A percentile compares a stretch with the other conserved stretches of the same genome.
Conservation (phyloP, 2,797 vertebrate species). For the Podarcis siculus region DNA sequence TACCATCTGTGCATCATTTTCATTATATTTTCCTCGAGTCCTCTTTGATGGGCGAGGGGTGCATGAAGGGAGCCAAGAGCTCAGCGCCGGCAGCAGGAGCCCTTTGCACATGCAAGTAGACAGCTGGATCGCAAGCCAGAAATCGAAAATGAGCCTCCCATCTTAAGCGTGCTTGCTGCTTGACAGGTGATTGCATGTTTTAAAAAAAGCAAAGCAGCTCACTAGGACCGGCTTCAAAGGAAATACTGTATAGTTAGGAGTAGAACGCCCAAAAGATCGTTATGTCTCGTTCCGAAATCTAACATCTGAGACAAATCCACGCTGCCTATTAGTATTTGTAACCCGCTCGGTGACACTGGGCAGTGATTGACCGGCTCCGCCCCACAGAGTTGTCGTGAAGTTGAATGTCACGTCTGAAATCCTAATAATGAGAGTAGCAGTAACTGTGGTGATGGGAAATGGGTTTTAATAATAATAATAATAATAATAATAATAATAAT, state of each 20-base stretch:
- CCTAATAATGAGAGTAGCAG: neutral
- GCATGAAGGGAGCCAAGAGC: neutral
- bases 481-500: too few species aligned
- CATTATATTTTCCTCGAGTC: neutral
- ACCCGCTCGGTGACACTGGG: neutral
- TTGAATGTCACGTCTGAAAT: neutral
- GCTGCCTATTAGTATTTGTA: neutral
- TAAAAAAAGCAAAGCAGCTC: neutral
- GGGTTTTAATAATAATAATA: too few species aligned
- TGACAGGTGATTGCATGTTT: neutral
- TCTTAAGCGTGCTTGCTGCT: neutral
- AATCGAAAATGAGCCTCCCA: neutral
- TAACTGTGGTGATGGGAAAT: neutral
- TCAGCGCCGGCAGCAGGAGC: too few species aligned
- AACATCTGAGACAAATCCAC: neutral
- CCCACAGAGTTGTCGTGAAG: neutral
- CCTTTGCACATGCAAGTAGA: neutral
- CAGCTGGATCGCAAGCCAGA: neutral
- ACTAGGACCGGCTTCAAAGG: neutral
- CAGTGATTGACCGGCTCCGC: neutral
- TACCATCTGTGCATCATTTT: too few species aligned
- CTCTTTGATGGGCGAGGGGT: neutral
- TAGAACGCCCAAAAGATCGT: neutral
- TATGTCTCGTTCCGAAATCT: neutral
- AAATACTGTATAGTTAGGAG: neutral